phyloP scores from a whole-genome alignment of 64 coral and sea anemone species.

The Montipora efflorescens region DNA sequence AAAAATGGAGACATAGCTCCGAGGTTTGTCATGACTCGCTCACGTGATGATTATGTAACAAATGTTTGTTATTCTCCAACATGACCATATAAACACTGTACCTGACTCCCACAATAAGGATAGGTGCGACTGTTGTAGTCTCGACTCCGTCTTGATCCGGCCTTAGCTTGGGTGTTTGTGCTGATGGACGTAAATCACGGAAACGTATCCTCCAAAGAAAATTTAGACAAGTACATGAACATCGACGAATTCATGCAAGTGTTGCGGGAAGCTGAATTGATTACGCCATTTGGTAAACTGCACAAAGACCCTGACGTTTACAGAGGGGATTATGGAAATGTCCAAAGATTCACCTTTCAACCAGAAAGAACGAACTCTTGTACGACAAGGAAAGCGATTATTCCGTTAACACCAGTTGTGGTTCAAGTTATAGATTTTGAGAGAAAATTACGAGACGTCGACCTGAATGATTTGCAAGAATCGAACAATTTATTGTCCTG shows the following conservation, averaged over 20 bases:
- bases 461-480: background rate
- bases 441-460: background rate
- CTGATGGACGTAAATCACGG: background rate
- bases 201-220: background rate
- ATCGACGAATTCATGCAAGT: slow-evolving; percentile 43
- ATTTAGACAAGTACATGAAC: slow-evolving; percentile 26
- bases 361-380: background rate
- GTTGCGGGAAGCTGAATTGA: slow-evolving; percentile 6
- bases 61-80: too few species aligned
- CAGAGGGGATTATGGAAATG: background rate
- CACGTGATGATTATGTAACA: too few species aligned
- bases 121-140: too few species aligned
- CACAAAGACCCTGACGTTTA: background rate
- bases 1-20: too few species aligned
- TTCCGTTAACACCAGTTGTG: background rate
- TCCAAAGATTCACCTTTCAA: background rate
- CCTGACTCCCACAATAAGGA: too few species aligned
- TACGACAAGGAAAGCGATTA: background rate
- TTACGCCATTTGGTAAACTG: slow-evolving; percentile 29
- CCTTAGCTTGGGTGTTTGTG: too few species aligned
- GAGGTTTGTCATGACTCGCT: too few species aligned
- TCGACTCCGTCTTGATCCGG: too few species aligned
- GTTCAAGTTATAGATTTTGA: slow-evolving; percentile 8
- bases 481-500: background rate
- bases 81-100: too few species aligned